Conservation (phyloP, 2,113 vertebrate species). For the Eidolon helvum region DNA sequence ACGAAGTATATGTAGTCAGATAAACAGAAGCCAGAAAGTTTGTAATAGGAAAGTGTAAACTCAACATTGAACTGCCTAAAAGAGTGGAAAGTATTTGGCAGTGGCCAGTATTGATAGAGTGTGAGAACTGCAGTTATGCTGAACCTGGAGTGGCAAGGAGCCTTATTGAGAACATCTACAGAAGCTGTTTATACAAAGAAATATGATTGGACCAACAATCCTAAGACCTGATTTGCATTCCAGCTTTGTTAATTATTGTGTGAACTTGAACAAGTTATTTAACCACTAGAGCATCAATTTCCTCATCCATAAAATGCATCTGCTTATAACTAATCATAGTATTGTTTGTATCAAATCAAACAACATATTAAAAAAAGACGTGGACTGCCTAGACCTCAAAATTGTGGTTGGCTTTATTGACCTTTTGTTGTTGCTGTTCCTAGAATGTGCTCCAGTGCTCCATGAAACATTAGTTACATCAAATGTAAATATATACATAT, state of each 20-base stretch:
- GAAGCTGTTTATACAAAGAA: background rate
- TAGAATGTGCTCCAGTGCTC: background rate
- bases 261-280: background rate
- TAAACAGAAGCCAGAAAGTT: background rate
- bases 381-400: background rate
- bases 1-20: background rate
- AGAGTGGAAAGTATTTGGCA: background rate
- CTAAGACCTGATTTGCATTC: background rate
- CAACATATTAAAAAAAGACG: background rate
- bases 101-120: background rate
- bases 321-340: background rate
- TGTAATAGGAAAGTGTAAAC: background rate
- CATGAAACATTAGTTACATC: background rate
- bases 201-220: background rate
- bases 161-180: background rate
- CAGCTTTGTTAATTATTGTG: background rate
- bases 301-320: background rate
- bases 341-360: background rate
- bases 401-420: background rate
- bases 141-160: no score
- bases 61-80: background rate
- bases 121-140: background rate
- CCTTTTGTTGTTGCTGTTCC: background rate
- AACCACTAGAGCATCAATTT: background rate
- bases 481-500: background rate